phyloP scores from a whole-genome alignment of 2,113 vertebrate species.

The Gopherus evgoodei region DNA sequence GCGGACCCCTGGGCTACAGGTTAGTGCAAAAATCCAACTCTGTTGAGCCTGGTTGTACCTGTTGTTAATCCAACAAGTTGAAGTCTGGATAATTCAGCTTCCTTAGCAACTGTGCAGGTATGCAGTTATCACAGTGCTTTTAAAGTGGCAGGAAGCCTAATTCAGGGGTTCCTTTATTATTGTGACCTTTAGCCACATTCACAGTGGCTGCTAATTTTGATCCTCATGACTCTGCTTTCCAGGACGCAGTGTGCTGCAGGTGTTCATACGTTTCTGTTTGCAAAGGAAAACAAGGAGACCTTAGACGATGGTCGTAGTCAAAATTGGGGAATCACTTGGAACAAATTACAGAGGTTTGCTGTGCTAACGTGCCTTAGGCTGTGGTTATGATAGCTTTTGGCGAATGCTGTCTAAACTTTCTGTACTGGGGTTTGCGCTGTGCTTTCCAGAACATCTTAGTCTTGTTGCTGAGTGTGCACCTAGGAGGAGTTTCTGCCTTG shows the following conservation, averaged over 20 bases:
- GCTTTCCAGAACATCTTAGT: no score
- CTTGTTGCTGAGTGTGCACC: background rate
- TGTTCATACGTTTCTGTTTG: no score
- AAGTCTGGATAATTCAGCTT: background rate
- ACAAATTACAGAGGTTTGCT: background rate
- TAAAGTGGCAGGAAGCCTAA: fast-evolving
- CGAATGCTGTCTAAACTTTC: no score
- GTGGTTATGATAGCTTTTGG: no score
- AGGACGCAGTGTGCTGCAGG: background rate
- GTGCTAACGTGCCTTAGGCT: background rate
- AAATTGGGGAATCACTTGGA: background rate
- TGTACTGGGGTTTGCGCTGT: background rate
- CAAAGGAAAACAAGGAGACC: background rate
- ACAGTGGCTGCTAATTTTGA: background rate
- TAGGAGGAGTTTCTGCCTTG: no score
- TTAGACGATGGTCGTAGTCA: background rate
- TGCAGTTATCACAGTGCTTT: fast-evolving
- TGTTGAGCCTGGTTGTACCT: background rate
- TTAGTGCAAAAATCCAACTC: background rate
- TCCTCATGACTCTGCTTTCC: background rate
- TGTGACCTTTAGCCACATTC: fast-evolving
- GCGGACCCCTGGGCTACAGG: no score
- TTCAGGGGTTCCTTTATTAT: background rate
- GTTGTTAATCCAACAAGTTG: background rate
- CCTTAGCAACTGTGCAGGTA: fast-evolving